These are phyloP conservation scores for Sebastes alutus DNA, from an alignment of 2,797 vertebrate species.

Conservation along the genomic window DNA sequence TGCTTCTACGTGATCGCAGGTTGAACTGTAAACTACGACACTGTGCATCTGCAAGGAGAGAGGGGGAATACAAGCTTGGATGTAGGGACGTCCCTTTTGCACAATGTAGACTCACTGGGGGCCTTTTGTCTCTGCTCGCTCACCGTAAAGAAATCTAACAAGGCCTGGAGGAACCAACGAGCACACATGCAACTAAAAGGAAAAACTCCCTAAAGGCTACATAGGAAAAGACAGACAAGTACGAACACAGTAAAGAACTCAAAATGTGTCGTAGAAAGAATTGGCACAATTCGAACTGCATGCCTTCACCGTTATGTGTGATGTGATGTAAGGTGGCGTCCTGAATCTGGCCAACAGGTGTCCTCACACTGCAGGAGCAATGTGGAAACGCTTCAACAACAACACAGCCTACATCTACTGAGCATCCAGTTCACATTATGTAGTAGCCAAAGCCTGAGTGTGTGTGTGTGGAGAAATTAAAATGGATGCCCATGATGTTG, in stretches of 20 bases:
- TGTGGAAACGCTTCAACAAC: background rate
- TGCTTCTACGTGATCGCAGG: background rate
- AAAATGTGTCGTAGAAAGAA: background rate
- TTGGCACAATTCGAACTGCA: background rate
- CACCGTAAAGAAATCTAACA: constrained; percentile 38
- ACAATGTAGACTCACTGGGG: constrained; percentile 1
- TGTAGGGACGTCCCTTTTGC: background rate
- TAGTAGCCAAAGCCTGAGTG: background rate
- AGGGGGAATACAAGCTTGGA: background rate
- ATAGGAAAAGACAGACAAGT: background rate
- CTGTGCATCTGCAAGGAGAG: background rate
- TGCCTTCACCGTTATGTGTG: background rate
- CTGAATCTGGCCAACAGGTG: constrained; percentile 55
- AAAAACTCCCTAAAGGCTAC: background rate
- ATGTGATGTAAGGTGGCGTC: background rate
- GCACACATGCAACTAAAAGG: background rate
- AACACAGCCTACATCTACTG: background rate
- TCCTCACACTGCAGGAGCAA: constrained; percentile 8
- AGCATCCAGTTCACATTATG: background rate
- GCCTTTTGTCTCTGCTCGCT: constrained; percentile 54
- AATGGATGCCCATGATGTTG: constrained; percentile 43
- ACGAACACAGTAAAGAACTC: background rate
- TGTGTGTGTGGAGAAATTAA: constrained; percentile 18
- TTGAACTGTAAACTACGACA: background rate
- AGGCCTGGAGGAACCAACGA: constrained; percentile 21